phyloP scores from a whole-genome alignment of 2,797 vertebrate species.

The Protosalanx chinensis region DNA sequence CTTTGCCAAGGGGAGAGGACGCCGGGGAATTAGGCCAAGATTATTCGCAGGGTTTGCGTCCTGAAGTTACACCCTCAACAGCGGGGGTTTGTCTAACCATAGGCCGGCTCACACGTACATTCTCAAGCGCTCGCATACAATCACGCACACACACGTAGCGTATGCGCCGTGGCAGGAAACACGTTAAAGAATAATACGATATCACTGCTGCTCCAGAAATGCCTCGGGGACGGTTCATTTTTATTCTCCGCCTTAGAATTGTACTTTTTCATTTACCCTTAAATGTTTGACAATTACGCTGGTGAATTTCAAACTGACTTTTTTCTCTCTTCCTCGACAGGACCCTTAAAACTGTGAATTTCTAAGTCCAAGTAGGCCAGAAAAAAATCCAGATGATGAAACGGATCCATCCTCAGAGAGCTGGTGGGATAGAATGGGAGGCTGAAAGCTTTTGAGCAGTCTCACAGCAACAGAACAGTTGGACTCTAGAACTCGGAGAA shows the following conservation, averaged over 20 bases:
- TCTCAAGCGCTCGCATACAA: not conserved
- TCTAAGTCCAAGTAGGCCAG: slow-evolving; percentile 56
- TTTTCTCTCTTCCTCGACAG: slow-evolving; percentile 46
- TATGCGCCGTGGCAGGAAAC: too few species aligned
- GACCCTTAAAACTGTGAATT: slow-evolving; percentile 40
- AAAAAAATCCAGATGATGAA: slow-evolving; percentile 57
- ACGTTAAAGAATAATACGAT: too few species aligned
- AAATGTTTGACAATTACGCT: slow-evolving; percentile 44
- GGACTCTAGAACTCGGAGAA: slow-evolving; percentile 46
- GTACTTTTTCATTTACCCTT: not conserved
- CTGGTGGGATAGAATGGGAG: slow-evolving; percentile 59
- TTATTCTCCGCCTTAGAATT: slow-evolving; percentile 37
- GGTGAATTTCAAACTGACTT: slow-evolving; percentile 52
- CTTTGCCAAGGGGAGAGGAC: slow-evolving; percentile 7
- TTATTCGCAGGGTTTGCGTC: slow-evolving; percentile 1
- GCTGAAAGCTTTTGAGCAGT: slow-evolving; percentile 42
- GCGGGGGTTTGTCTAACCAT: slow-evolving; percentile 25
- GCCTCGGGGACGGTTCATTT: slow-evolving; percentile 40
- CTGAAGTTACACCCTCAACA: not conserved
- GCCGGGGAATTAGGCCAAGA: slow-evolving; percentile 10
- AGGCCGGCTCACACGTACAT: slow-evolving; percentile 18
- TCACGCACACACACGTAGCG: not conserved
- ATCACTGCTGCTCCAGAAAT: slow-evolving; percentile 40
- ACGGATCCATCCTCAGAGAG: slow-evolving; percentile 49
- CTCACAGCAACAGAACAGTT: slow-evolving; percentile 36